phyloP scores from a whole-genome alignment of 2,113 vertebrate genomes.

The Psettodes erumei region DNA sequence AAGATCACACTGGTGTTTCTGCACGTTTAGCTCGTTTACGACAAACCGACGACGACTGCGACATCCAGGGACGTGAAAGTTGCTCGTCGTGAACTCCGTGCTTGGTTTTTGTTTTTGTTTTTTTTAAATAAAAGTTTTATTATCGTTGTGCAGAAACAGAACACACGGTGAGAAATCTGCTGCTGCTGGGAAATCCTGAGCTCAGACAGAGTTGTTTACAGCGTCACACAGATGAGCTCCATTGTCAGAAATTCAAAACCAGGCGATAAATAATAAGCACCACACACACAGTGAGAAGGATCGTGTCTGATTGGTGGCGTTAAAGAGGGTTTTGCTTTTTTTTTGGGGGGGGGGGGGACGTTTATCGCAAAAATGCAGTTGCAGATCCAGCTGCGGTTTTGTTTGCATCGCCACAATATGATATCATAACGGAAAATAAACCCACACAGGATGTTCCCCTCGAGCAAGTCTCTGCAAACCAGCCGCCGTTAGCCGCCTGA shows the following conservation, averaged over 20 bases:
- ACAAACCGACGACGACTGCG: background rate
- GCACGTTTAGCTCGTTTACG: background rate
- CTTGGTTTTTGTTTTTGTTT: background rate
- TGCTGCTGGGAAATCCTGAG: background rate
- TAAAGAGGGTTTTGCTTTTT: background rate
- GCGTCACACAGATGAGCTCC: background rate
- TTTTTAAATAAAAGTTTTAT: background rate
- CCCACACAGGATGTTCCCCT: constrained; percentile 13
- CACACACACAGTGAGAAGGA: background rate
- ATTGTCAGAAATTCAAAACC: background rate
- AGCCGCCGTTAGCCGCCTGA: no score
- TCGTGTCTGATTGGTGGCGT: background rate
- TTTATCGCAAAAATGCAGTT: background rate
- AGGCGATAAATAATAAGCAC: background rate
- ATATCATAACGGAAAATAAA: constrained; percentile 2
- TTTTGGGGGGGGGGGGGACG: no score
- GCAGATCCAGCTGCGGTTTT: background rate
- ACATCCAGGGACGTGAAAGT: background rate
- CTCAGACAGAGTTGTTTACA: background rate
- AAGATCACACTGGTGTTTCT: constrained; percentile 10
- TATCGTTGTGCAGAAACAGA: background rate
- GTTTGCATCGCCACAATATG: constrained; percentile 9
- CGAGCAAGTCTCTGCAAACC: no score
- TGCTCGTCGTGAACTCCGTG: background rate
- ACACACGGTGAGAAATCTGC: background rate